Conservation (phyloP, 2,113 vertebrate genomes). For the Lycocorax pyrrhopterus region DNA sequence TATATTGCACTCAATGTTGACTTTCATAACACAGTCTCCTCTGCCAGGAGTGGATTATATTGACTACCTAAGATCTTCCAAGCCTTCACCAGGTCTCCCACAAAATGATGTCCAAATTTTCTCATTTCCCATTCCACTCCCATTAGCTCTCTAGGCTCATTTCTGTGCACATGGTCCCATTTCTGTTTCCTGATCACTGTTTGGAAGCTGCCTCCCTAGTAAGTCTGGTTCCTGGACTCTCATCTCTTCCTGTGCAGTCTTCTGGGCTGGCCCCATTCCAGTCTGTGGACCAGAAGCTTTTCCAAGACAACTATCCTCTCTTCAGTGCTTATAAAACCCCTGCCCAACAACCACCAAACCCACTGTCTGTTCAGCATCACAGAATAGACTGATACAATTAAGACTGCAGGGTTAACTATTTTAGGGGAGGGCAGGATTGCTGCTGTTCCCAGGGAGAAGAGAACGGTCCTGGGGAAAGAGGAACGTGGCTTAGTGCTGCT, state of each 20-base stretch:
- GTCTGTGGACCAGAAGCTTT: background rate
- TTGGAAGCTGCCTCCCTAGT: background rate
- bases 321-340: background rate
- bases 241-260: background rate
- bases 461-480: background rate
- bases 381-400: background rate
- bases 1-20: background rate
- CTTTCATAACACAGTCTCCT: background rate
- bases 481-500: background rate
- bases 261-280: constrained; percentile 6
- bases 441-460: background rate
- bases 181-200: background rate
- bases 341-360: background rate
- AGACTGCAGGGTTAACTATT: background rate
- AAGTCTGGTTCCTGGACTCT: background rate
- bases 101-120: background rate
- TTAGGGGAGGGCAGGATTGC: background rate
- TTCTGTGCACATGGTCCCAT: background rate
- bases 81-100: background rate
- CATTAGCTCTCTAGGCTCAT: background rate
- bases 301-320: background rate
- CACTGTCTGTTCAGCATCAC: background rate
- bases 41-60: background rate
- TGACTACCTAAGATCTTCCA: background rate
- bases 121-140: background rate